Evolutionary conservation across 2,888 invertebrate genomes (phyloP), one percentile per base, ranked within the genome.

Genomic region (Microctonus aethiopoides): DNA sequence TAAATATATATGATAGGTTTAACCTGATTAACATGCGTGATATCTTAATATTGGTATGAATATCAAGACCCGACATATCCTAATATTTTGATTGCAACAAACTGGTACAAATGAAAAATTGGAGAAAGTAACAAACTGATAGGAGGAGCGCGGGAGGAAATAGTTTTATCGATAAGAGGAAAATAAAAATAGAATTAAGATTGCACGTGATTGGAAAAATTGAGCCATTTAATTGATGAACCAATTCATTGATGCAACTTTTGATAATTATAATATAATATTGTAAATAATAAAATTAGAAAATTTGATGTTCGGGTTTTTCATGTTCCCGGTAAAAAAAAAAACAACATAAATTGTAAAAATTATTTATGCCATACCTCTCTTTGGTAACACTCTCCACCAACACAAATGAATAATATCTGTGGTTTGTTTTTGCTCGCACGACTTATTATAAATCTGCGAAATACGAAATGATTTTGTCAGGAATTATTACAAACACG

Each of bases 161-260:
- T 78, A 81, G 84, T 84, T 84, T 84, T 83, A 79, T 84, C 84
- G 84, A 84, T 84, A 84, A 76, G 75, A 72, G 73, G 70, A 68
- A 74, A 74, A 74, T 72, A 71, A 76, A 75, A 75, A 75, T 72
- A 75, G 71, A 71, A 78, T 78, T 77, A 74, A 66, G 72, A 73
- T 74, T 39, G 73, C 78, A 80, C 76, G 79, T 79, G 71, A 81
- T 72, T 60, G 59, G n/a, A n/a, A 26, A 60, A 75, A 77, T 52
- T 74, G 70, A 75, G 71, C 74, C 73, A 70, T 65, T 70, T 70
- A 70, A 74, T 72, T 68, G 54, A 32, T 29, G 16, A 64, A 67
- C 16, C 63, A n/a, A 63, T 56, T 69, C 16, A 41, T 52, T 52
- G 61, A 57, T 54, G 64, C 65, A 61, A 41, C 13, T 46, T 5